Conservation (phyloP, 2,797 vertebrate species). For the Bovichtus diacanthus region DNA sequence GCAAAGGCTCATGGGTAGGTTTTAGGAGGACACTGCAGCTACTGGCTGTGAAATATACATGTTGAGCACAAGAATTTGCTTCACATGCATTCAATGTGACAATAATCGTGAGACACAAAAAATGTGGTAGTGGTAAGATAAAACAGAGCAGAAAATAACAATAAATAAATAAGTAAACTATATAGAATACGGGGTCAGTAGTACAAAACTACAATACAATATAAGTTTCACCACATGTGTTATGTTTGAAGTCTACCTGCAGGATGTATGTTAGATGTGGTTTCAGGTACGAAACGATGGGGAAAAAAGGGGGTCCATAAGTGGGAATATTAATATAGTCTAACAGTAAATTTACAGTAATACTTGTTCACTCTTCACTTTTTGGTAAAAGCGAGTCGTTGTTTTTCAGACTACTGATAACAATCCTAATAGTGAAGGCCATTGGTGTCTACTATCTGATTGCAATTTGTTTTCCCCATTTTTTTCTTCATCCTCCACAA, state of each 20-base stretch:
- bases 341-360: background rate
- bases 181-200: too few relatives aligned
- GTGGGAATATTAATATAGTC: too few relatives aligned
- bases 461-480: constrained; percentile 26
- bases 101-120: too few relatives aligned
- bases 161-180: too few relatives aligned
- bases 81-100: too few relatives aligned
- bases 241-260: too few relatives aligned
- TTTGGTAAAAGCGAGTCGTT: background rate
- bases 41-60: constrained; percentile 7
- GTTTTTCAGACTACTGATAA: constrained; percentile 11
- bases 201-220: too few relatives aligned
- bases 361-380: background rate
- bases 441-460: constrained; percentile 13
- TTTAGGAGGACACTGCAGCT: constrained; percentile 2
- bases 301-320: too few relatives aligned
- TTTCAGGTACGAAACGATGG: background rate
- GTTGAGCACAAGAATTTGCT: background rate
- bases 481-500: constrained; percentile 21
- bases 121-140: too few relatives aligned
- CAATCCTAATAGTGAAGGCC: background rate
- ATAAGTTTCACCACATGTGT: too few relatives aligned
- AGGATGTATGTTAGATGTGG: background rate
- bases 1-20: constrained; percentile 42
- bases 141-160: too few relatives aligned